phyloP scores from a whole-genome alignment of 2,113 vertebrate species.

The Bostrychus sinensis region DNA sequence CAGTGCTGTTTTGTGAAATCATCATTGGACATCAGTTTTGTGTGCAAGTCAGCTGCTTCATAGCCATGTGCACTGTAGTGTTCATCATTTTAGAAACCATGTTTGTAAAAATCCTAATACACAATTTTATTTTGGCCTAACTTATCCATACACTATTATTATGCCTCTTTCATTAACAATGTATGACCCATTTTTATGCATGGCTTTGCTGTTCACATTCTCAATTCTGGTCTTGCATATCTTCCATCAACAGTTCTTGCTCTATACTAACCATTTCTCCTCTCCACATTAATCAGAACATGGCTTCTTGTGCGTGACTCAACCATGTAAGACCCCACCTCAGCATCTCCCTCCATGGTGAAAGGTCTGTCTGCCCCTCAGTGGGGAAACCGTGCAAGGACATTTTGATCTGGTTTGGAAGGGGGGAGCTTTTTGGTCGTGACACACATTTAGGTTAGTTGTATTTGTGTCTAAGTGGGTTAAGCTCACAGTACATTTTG shows the following conservation, averaged over 20 bases:
- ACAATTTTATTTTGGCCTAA: neutral
- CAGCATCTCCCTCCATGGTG: conserved; percentile 5
- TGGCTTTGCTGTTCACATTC: neutral
- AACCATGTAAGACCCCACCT: conserved; percentile 31
- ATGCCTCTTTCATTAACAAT: neutral
- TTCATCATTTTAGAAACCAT: neutral
- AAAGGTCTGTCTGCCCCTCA: conserved; percentile 72
- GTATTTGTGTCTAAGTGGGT: conserved; percentile 59
- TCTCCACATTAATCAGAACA: conserved; percentile 14
- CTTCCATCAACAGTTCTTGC: neutral
- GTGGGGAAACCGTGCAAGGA: conserved; percentile 73
- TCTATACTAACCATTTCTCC: conserved; percentile 2
- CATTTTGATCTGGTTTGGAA: conserved; percentile 74
- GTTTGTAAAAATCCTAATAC: neutral
- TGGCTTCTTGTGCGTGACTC: conserved; percentile 15
- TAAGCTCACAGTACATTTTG: conserved; percentile 36
- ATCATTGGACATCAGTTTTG: neutral
- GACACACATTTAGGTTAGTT: conserved; percentile 75
- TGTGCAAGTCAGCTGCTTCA: neutral
- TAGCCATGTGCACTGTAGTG: neutral
- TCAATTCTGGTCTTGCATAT: neutral
- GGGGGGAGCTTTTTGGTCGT: conserved; percentile 36
- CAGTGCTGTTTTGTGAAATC: neutral
- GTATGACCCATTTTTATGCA: conserved; percentile 4
- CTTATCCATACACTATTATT: neutral